phyloP scores from a whole-genome alignment of 23 tunicate genomes.

The Trididemnum clinides region DNA sequence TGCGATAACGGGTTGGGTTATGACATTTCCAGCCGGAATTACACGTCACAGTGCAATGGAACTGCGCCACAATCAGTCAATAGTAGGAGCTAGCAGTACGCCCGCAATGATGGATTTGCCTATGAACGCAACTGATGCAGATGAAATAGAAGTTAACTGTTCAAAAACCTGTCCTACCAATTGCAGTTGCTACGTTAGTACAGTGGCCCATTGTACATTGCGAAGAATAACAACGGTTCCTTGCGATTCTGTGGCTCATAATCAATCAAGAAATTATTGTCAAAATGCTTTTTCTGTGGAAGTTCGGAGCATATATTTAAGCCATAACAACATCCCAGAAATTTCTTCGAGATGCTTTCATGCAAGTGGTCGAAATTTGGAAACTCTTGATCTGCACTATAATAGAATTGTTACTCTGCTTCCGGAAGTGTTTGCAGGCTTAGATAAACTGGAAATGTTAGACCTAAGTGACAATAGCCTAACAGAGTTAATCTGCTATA shows the following conservation, averaged over 20 bases:
- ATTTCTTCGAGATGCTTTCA: slow-evolving; percentile 18
- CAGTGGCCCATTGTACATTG: slow-evolving; percentile 8
- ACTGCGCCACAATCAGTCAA: too few species aligned
- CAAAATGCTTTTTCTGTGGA: slow-evolving; percentile 1
- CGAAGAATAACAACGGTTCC: background rate
- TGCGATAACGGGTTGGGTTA: too few species aligned
- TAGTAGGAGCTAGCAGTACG: too few species aligned
- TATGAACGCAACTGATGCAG: background rate
- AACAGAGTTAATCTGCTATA: background rate
- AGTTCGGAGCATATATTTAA: background rate
- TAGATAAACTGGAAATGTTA: slow-evolving; percentile 31
- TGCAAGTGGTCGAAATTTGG: slow-evolving; percentile 7
- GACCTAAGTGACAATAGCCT: slow-evolving; percentile 59
- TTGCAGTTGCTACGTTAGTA: background rate
- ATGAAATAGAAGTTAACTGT: background rate
- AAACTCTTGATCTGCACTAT: slow-evolving; percentile 34
- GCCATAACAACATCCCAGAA: slow-evolving; percentile 16
- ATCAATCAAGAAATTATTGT: background rate
- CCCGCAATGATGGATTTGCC: too few species aligned
- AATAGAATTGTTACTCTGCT: slow-evolving; percentile 34
- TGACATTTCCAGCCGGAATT: too few species aligned
- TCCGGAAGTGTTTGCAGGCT: slow-evolving; percentile 40
- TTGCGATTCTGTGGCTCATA: background rate
- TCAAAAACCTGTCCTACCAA: background rate
- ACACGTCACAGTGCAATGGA: too few species aligned